Percentiles rank a stretch among this genome's conserved stretches.
phyloP scores from a whole-genome alignment of 2,113 vertebrate species.

The Aspidoscelis tigris region DNA sequence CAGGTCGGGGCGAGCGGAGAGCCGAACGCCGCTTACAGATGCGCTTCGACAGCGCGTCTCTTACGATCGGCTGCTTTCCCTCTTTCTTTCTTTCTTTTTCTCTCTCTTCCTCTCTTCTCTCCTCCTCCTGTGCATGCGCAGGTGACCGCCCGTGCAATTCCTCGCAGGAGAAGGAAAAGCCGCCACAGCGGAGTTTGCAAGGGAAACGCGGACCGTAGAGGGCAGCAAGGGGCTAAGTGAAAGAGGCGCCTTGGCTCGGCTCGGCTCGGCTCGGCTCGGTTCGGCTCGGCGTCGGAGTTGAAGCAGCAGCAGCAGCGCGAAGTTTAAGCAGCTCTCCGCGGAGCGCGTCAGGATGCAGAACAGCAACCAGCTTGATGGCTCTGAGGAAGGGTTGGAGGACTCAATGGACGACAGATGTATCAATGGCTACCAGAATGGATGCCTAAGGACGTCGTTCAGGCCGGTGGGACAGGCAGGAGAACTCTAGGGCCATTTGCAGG shows the following conservation, averaged over 20 bases:
- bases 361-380: no score
- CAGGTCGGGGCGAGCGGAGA: neutral
- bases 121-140: neutral
- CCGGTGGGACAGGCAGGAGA: no score
- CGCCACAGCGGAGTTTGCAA: neutral
- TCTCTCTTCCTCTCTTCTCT: no score
- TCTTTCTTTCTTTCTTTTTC: neutral
- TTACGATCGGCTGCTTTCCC: neutral
- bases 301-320: no score
- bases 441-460: no score
- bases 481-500: no score
- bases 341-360: no score
- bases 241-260: neutral
- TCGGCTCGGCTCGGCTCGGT: no score
- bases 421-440: no score
- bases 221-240: constrained; percentile 9
- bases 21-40: neutral
- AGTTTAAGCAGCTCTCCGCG: no score
- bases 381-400: no score
- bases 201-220: neutral
- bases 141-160: neutral
- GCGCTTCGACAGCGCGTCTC: neutral
- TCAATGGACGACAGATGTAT: no score
- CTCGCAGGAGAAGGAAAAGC: neutral
- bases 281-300: neutral